Base-by-base conservation (phyloP, 2,888 invertebrate species). In the Lochmaea capreae region DNA sequence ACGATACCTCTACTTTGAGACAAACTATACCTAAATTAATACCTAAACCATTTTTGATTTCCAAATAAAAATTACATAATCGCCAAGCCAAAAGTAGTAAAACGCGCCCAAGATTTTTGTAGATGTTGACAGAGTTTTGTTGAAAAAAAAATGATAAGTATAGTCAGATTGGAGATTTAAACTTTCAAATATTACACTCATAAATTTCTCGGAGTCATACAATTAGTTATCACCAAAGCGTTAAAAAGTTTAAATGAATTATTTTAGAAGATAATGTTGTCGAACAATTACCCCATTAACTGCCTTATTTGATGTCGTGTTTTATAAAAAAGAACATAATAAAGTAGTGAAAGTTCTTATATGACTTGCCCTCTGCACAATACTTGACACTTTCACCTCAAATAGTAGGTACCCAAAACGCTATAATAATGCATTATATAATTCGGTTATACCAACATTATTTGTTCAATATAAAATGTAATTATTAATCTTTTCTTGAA, bases 331-430 rank as follows among this genome's bases (percentile, higher is more conserved):
- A 61, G 1, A 49, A 63, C 67, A 63, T 68, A 71, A 71, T 61
- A 39, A 67, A 75, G 72, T 57, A 71, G 76, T 76, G 76, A 76
- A 74, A 76, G 76, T 74, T 54, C 67, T 57, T 52, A 72, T 72
- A 67, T 67, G 42, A 70, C 63, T 65, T 63, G 65, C 67, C 52
- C 63, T 67, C 67, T 66, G 69, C 70, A 71, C 65, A 70, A 65
- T 76, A 73, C 72, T 74, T 76, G 74, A 76, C 76, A 76, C 76
- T 76, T 76, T 76, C 76, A 74, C 76, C 72, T 67, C 68, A 75
- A 70, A 75, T 69, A 67, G 39, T 58, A 59, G 63, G 6, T 33
- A 33, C 49, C 8, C 59, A 58, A n/a, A 42, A 62, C 58, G 54
- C 33, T 68, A 26, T 49, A 68, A 63, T 69, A 69, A 63, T 39